Base-by-base conservation (phyloP, 2,113 vertebrate genomes). In the Eudyptes chrysolophus region DNA sequence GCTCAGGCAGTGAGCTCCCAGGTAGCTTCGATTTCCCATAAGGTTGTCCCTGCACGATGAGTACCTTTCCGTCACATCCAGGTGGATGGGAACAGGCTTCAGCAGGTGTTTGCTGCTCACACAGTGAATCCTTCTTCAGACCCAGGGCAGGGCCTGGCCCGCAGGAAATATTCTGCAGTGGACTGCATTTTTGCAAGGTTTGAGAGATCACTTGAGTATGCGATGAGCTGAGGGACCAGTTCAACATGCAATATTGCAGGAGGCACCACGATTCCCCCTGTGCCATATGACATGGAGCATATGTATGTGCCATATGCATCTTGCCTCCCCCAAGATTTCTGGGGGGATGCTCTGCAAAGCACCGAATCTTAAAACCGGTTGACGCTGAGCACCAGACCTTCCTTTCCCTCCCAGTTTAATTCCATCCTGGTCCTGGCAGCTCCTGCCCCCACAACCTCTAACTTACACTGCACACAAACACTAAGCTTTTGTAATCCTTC, bases 261-360 rank as follows among this genome's bases (percentile, higher is more conserved):
- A 92, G 48, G n/a, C 13, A 86, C 57, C 54, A 55, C 0, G 0
- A 14, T n/a, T 42, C 51, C 18, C 30, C 32, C 34, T 22, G 22
- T 44, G 40, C 44, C 44, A 16, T 7, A 22, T 17, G 40, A 51
- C 32, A n/a, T 4, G 18, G 34, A 75, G 21, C 10, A 9, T 34
- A 60, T 6, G 8, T 34, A 60, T 6, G 8, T 58, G 54, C 65
- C 26, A 15, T 27, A 27, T 15, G 16, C 61, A 54, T 18, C 48
- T 83, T 5, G 0, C 48, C 52, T 89, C 21, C 13, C 25, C 21
- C 25, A 32, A 4, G 13, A 7, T 48, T 77, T 65, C 38, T 30
- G 17, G 29, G 32, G 68, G 44, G n/a, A 76, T 24, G 26, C 17
- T 84, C 30, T 83, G 40, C 57, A 72, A 83, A 76, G n/a, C 76